These are phyloP conservation scores for Thymelicus lineola DNA, from an alignment of 2,888 invertebrate genomes.

Conservation along the genomic window DNA sequence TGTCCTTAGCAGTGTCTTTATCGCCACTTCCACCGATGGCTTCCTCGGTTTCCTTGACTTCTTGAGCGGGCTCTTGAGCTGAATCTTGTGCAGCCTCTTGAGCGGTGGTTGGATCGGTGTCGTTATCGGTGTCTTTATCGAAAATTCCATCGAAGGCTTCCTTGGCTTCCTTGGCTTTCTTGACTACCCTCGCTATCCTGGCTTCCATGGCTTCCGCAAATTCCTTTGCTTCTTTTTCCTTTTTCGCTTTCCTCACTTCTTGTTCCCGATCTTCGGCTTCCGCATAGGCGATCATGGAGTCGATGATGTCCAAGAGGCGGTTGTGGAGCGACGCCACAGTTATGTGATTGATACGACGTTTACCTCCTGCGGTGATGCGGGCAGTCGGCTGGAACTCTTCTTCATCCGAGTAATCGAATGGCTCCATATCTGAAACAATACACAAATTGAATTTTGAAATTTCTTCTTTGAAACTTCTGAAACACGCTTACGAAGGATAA, in stretches of 20 bases:
- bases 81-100: not conserved
- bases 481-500: too few species aligned
- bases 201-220: not conserved
- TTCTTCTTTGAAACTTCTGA: too few species aligned
- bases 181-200: too few species aligned
- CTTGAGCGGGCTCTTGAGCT: not conserved
- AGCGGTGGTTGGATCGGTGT: not conserved
- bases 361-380: not conserved
- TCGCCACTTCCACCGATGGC: not conserved
- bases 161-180: too few species aligned
- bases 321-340: not conserved
- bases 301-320: conserved; percentile 22
- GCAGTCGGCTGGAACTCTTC: not conserved
- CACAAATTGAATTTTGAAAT: not conserved
- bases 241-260: not conserved
- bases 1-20: not conserved
- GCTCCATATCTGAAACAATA: conserved; percentile 2
- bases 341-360: not conserved
- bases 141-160: not conserved
- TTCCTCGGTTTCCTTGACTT: not conserved
- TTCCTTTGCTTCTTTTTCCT: too few species aligned
- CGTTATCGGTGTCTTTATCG: not conserved
- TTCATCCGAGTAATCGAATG: not conserved
- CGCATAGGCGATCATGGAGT: conserved; percentile 16
- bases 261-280: conserved; percentile 6